Conservation (phyloP, 2,888 invertebrate species). For the Drosophila pseudotakahashii region DNA sequence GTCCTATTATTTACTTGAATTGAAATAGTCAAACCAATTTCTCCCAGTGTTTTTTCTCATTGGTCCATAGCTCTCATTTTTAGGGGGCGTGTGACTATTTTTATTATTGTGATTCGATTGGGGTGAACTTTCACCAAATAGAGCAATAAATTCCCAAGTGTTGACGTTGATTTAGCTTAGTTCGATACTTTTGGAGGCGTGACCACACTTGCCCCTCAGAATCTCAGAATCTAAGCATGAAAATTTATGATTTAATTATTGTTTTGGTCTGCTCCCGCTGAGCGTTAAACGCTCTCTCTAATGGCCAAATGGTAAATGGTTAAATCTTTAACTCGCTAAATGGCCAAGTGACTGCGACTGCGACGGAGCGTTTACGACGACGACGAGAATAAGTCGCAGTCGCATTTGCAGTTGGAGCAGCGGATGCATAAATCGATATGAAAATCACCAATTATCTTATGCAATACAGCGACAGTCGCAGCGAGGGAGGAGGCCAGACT, state of each 20-base stretch:
- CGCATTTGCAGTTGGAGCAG: slow-evolving; percentile 25
- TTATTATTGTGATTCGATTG: slow-evolving; percentile 70
- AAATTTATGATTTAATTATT: slow-evolving; percentile 76
- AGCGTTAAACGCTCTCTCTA: slow-evolving; percentile 52
- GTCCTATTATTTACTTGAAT: too few species aligned
- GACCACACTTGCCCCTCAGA: neutral
- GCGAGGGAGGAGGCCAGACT: slow-evolving; percentile 40
- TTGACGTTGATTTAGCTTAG: slow-evolving; percentile 57
- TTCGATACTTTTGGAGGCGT: slow-evolving; percentile 1
- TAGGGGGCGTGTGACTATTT: slow-evolving; percentile 69
- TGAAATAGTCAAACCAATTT: neutral
- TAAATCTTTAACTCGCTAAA: neutral
- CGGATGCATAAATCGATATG: slow-evolving; percentile 83
- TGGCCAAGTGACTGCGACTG: too few species aligned
- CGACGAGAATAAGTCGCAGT: neutral
- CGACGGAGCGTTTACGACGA: too few species aligned
- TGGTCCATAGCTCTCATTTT: neutral
- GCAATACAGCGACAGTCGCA: slow-evolving; percentile 50
- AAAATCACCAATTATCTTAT: slow-evolving; percentile 81
- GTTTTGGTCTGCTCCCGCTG: slow-evolving; percentile 60
- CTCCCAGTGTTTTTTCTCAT: neutral
- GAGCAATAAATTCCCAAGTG: slow-evolving; percentile 66
- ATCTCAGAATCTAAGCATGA: slow-evolving; percentile 13
- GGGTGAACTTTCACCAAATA: slow-evolving; percentile 58
- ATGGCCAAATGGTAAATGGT: slow-evolving; percentile 34